Evolutionary conservation across 2,113 vertebrate genomes (phyloP).

Genomic region (Cheilinus undulatus): DNA sequence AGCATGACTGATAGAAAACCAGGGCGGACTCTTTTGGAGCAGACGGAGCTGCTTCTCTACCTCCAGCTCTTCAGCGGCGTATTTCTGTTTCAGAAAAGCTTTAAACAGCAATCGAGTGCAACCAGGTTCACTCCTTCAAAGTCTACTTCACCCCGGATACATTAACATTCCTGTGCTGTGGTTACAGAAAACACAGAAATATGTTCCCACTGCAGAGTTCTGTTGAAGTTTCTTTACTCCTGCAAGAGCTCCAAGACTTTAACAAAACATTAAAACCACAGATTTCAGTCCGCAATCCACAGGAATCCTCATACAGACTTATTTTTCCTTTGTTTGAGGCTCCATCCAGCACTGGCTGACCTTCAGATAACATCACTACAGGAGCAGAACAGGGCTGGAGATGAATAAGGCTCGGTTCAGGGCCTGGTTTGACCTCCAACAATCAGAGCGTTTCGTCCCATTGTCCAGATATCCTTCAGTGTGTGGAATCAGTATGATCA

Average conservation of each 20-base stretch:
- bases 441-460: too few species aligned
- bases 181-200: not conserved
- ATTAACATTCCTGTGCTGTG: constrained; percentile 15
- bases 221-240: not conserved
- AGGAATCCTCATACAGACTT: not conserved
- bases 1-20: not conserved
- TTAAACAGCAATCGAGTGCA: constrained; percentile 31
- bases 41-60: constrained; percentile 20
- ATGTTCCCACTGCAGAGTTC: not conserved
- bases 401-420: too few species aligned
- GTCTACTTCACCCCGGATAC: not conserved
- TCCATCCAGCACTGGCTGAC: constrained; percentile 17
- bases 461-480: too few species aligned
- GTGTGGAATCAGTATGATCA: too few species aligned
- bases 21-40: constrained; percentile 3
- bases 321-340: constrained; percentile 14
- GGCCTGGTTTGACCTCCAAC: too few species aligned
- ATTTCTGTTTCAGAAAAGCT: constrained; percentile 44
- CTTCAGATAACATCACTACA: constrained; percentile 14
- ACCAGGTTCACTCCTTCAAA: constrained; percentile 19
- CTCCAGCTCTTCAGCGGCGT: constrained; percentile 14
- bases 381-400: constrained; percentile 16
- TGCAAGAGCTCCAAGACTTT: not conserved
- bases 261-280: not conserved
- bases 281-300: constrained; percentile 3